Evolutionary conservation across 2,113 vertebrate genomes (phyloP).

Genomic region (Progne subis): DNA sequence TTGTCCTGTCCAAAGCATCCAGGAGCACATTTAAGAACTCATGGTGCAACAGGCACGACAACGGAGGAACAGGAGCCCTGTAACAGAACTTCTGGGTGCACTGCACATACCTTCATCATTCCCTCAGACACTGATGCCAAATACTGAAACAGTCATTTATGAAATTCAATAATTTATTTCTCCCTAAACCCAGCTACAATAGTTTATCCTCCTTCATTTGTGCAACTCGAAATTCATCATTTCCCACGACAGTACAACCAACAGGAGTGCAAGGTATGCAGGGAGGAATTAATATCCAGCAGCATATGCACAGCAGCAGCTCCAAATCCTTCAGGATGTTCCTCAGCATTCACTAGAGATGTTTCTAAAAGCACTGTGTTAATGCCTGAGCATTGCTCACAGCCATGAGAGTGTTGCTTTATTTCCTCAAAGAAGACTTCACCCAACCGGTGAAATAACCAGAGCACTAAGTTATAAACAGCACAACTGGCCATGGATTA

Average conservation of each 20-base stretch:
- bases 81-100: not conserved
- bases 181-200: not conserved
- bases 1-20: not conserved
- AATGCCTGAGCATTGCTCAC: not conserved
- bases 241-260: not conserved
- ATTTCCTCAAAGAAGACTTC: not conserved
- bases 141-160: not conserved
- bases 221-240: not conserved
- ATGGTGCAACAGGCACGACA: accelerated
- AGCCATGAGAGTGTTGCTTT: not conserved
- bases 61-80: not conserved
- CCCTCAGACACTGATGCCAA: not conserved
- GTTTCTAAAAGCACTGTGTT: not conserved
- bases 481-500: not conserved
- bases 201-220: not conserved
- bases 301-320: not conserved
- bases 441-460: not conserved
- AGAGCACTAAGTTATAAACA: not conserved
- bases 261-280: not conserved
- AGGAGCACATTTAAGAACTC: not conserved
- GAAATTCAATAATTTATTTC: not conserved
- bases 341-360: not conserved
- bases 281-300: not conserved
- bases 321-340: not conserved
- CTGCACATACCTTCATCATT: not conserved